These are phyloP conservation scores for Melangyna quadrimaculata DNA, from an alignment of 2,888 invertebrate genomes.

Conservation along the genomic window DNA sequence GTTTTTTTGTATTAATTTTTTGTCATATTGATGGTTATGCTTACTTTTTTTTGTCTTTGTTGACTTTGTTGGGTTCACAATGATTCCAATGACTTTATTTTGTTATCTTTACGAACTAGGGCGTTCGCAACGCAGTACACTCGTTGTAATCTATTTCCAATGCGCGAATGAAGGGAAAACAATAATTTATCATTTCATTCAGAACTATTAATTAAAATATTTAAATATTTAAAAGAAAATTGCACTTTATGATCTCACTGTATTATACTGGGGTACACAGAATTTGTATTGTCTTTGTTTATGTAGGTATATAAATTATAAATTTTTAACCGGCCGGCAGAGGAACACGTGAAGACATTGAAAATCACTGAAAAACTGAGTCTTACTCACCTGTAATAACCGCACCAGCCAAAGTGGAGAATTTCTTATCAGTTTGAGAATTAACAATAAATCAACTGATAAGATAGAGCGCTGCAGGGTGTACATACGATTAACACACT, in stretches of 20 bases:
- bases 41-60: constrained; percentile 13
- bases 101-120: constrained; percentile 42
- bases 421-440: constrained; percentile 50
- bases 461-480: constrained; percentile 44
- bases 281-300: constrained; percentile 24
- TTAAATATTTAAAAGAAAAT: background rate
- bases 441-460: constrained; percentile 39
- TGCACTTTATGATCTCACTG: background rate
- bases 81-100: constrained; percentile 17
- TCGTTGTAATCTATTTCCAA: constrained; percentile 43
- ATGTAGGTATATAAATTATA: background rate
- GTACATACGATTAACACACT: constrained; percentile 37
- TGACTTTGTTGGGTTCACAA: constrained; percentile 13
- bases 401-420: constrained; percentile 43
- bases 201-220: background rate
- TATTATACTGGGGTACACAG: background rate
- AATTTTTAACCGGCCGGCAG: constrained; percentile 29
- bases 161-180: background rate
- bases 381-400: constrained; percentile 57
- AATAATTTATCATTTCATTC: constrained; percentile 28
- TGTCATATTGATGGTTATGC: background rate
- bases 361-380: constrained; percentile 57
- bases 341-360: constrained; percentile 50
- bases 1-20: constrained; percentile 12
- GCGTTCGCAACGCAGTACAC: constrained; percentile 48